Conservation (phyloP, 2,113 vertebrate species). For the Mus musculus region DNA sequence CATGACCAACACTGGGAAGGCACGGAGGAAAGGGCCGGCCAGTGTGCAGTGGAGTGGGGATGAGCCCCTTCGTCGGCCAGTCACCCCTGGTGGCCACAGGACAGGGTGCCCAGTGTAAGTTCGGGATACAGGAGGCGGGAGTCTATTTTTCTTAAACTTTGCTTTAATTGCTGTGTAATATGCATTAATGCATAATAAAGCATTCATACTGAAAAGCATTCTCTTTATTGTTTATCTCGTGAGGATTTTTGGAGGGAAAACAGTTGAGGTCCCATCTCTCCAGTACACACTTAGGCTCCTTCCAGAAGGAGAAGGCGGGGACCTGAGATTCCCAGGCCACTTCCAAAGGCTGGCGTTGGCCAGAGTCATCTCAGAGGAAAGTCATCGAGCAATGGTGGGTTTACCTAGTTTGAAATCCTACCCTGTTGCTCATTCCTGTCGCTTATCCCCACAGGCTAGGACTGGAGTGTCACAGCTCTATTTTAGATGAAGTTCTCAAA, state of each 20-base stretch:
- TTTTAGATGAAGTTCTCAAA: background rate
- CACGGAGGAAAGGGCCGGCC: constrained; percentile 87
- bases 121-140: background rate
- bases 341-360: background rate
- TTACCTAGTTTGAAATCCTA: background rate
- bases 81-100: constrained; percentile 92
- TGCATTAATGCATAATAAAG: constrained; percentile 72
- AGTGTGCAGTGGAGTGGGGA: constrained; percentile 84
- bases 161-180: background rate
- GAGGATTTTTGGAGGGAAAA: background rate
- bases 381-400: fast-evolving
- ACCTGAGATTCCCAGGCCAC: background rate
- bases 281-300: background rate
- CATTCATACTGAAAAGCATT: constrained; percentile 16
- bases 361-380: background rate
- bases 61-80: constrained; percentile 94
- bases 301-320: background rate
- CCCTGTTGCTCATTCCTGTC: too few species aligned
- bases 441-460: background rate
- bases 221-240: constrained; percentile 55
- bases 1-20: constrained; percentile 95
- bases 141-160: background rate
- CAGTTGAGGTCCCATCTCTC: background rate
- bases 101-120: constrained; percentile 87
- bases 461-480: background rate